Evolutionary conservation across 2,888 invertebrate species (phyloP), one percentile per base, ranked within the genome.

Genomic region (Tetropium fuscum): DNA sequence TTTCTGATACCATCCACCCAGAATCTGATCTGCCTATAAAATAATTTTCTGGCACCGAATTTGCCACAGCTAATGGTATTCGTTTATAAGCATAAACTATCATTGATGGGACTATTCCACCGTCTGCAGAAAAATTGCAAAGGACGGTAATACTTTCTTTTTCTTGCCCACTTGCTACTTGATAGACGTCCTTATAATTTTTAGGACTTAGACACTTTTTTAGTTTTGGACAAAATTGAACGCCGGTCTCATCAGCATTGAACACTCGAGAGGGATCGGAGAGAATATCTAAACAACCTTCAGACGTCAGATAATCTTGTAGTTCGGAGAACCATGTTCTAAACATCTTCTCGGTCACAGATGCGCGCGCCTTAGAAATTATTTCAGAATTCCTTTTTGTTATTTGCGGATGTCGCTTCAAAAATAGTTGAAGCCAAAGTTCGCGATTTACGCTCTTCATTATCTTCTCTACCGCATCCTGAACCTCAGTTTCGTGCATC

Each of bases 51-150:
- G 30, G 45, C 18, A 49, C 19, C 5, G 10, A 18, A 16, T 16
- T n/a, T n/a, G 16, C 38, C 8, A 38, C 38, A 15, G 6, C 38
- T 38, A 15, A 16, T 15, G 38, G 38, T 4, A 15, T 6, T 1
- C 38, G 5, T 15, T 15, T 18, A 32, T 47, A 47, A 19, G 16
- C 51, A 54, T 66, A 27, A 64, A n/a, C 64, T 34, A 65, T 56
- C 55, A 68, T 66, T 40, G 67, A n/a, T 19, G 47, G 32, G 8
- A 16, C n/a, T 47, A 47, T 16, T 47, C 16, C 3, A 15, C 47
- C 47, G 18, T 6, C 11, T 15, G 38, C 32, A 47, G 18, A 10
- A 47, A 47, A 47, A 32, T 19, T 20, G 10, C 20, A 19, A n/a
- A 49, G 25, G 10, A 49, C 49, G 13, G 38, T 49, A 20, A 47